Base-by-base conservation (phyloP, 1,140 invertebrate genomes). In the Euglossa dilemma region DNA sequence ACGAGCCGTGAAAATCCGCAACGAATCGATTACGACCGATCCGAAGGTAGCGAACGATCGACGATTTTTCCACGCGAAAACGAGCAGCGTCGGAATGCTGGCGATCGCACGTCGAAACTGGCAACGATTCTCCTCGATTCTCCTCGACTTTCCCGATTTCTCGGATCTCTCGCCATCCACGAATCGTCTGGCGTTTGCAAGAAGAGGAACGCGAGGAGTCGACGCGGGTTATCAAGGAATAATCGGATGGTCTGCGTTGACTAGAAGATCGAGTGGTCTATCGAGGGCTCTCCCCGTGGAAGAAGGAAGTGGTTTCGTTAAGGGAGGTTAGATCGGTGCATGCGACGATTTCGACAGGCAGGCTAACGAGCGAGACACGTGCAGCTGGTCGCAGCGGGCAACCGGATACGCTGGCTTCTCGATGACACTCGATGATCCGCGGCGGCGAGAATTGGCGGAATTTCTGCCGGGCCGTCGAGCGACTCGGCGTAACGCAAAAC, bases 371-470 rank as follows among this genome's bases (percentile, higher is more conserved):
- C 70, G 61, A 52, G 23, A 57, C 52, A 57, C 83, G 70, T 69
- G 77, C 61, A 71, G 45, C 25, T 43, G 25, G 18, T 56, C 25
- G 56, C 56, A 56, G 18, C 28, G 45, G 66, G 66, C 25, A 47
- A 64, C 57, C 52, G 36, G 80, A 69, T 56, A n/a, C n/a, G 69
- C 61, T 73, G 66, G 83, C 70, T 80, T 79, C 52, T 69, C 80
- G 80, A 82, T 57, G 80, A 76, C 72, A n/a, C 72, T 66, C 72
- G 72, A 67, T 81, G 52, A 75, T 76, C 14, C 63, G 23, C 23
- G 43, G n/a, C 20, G 52, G 14, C 43, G 36, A 36, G 69, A 69
- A 76, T 76, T 82, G 63, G 28, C 43, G 18, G 73, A 76, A 76
- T 67, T 76, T 50, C 59, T 56, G 8, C 1, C 5, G 25, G 50